Evolutionary conservation across 2,113 vertebrate species (phyloP), one percentile per base, ranked within the genome.

Genomic region (Crotalus viridis): DNA sequence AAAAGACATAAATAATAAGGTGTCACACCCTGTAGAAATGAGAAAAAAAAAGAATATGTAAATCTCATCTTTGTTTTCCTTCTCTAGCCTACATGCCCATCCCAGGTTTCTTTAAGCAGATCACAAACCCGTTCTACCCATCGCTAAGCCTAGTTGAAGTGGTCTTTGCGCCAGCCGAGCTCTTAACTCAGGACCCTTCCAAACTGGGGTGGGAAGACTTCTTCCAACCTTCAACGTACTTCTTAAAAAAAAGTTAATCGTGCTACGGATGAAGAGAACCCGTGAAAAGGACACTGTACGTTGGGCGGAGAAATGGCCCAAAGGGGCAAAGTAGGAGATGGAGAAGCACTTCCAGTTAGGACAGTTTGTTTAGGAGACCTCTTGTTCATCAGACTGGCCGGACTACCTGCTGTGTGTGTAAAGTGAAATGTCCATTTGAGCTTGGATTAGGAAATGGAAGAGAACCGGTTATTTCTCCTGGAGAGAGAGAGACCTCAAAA

Each of bases 361-460:
- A 28, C n/a, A 5, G 6, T 48, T 55, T 51, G 12, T 51, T 86
- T 57, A 52, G 69, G 92, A 61, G 59, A 56, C 54, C 22, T 26
- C 7, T 51, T 39, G 22, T 46, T 22, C 24, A 33, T 85, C 24
- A 19, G 55, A 93, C 88, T 93, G 92, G 92, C 92, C 89, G 54
- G 74, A 52, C 56, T 52, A 43, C 54, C 61, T 43, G 74, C 74
- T 87, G 46, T 86, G 48, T 87, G 56, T n/a, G n/a, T 46, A 54
- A 90, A 89, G 46, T 93, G 89, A 93, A 90, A 93, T 90, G 89
- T 86, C 89, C 89, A 22, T n/a, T 43, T 92, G 87, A 52, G 57
- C 19, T 39, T 93, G 12, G 59, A 2, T 0, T 26, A 1, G 21
- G 87, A 1, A 12, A 52, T 5, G 43, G 64, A 13, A 85, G 8